Percentiles rank a stretch among this genome's conserved stretches.
phyloP scores from a whole-genome alignment of 2,797 vertebrate species.

The Kryptopterus vitreolus region DNA sequence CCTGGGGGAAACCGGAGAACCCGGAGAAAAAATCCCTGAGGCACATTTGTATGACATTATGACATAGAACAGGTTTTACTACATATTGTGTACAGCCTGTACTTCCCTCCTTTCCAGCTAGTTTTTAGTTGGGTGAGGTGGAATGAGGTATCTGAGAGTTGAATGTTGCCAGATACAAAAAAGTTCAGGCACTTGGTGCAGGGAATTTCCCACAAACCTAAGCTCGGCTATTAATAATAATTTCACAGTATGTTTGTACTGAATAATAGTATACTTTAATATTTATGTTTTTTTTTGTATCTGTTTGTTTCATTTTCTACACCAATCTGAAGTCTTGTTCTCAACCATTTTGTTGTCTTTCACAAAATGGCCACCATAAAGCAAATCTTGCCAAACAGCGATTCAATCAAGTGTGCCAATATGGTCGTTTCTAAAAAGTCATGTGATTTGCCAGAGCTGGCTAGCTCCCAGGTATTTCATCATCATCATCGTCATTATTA shows the following conservation, averaged over 20 bases:
- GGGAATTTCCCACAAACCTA: background rate
- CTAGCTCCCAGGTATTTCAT: background rate
- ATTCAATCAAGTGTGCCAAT: background rate
- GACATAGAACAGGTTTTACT: background rate
- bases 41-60: background rate
- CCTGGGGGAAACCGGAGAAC: too few relatives aligned
- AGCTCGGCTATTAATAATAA: too few relatives aligned
- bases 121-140: background rate
- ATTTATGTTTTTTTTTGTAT: too few relatives aligned
- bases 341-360: background rate
- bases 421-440: background rate
- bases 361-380: conserved; percentile 34
- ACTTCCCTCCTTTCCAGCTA: background rate
- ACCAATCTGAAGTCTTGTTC: background rate
- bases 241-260: background rate
- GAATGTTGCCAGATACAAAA: background rate
- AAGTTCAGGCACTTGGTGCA: background rate
- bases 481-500: too few relatives aligned
- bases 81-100: background rate
- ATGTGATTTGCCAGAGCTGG: conserved; percentile 16
- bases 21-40: too few relatives aligned
- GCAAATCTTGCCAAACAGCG: background rate
- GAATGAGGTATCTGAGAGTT: background rate
- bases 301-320: background rate
- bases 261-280: background rate